Conservation (phyloP, 2,888 invertebrate genomes). For the Leptinotarsa haldemani region DNA sequence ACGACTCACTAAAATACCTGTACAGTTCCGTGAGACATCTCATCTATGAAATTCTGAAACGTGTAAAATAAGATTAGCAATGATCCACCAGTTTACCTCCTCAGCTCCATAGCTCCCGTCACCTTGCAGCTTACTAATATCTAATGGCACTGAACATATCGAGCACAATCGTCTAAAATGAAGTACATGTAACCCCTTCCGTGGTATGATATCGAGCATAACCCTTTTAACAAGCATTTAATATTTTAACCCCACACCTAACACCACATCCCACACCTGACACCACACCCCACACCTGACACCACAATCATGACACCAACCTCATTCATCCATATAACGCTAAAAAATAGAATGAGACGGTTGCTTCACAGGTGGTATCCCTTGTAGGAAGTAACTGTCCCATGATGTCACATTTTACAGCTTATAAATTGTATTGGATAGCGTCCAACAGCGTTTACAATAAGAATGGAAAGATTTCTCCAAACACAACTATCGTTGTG, state of each 20-base stretch:
- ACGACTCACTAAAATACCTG: constrained; percentile 16
- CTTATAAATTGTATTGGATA: neutral
- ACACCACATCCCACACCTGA: neutral
- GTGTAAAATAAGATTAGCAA: neutral
- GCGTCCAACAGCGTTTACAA: neutral
- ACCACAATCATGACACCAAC: neutral
- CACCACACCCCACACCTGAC: neutral
- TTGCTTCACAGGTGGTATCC: neutral
- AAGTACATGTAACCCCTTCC: too few species aligned
- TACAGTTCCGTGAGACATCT: neutral
- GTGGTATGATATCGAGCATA: too few species aligned
- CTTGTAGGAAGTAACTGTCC: neutral
- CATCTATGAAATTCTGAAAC: neutral
- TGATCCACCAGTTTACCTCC: neutral
- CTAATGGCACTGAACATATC: constrained; percentile 1
- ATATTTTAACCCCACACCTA: neutral
- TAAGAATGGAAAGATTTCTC: neutral
- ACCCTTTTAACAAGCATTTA: too few species aligned
- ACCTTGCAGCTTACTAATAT: neutral
- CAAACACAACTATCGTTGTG: neutral
- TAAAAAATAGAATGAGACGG: neutral
- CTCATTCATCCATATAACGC: neutral
- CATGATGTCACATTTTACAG: neutral
- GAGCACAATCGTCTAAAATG: neutral
- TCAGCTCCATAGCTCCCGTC: too few species aligned